Evolutionary conservation across 2,797 vertebrate species (phyloP), one percentile per base, ranked within the genome.

Genomic region (Sphenodon punctatus): DNA sequence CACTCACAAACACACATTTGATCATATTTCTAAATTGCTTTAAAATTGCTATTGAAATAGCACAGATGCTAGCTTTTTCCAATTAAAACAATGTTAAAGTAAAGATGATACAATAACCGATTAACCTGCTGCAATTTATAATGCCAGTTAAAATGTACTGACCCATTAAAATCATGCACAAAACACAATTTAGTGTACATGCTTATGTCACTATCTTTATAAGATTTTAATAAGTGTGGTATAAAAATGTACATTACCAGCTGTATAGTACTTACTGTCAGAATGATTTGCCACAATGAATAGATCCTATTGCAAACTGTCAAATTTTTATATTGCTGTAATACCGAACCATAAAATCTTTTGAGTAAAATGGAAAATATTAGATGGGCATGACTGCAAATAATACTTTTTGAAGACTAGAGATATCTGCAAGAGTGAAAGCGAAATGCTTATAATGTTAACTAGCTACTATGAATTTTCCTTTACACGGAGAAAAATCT

Each of bases 251-350:
- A 51, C 27, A 74, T 80, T 86, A 77, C 61, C 89, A 59, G 14
- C 72, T 83, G 0, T 80, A 32, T 82, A 67, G 59, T 87, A 38
- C 79, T 93, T 93, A 76, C 61, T 93, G 78, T 91, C 86, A 87
- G 59, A 93, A 90, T 88, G 86, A 92, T 91, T 88, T 94, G 81
- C 75, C 91, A 20, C 69, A 46, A 71, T 86, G 78, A 88, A 48
- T 69, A 91, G 75, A 89, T 90, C n/a, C 68, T 90, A n/a, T 89
- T 92, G 74, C 81, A 91, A 75, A 79, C 88, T 93, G 87, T 89
- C 84, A 90, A 75, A 90, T 92, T 93, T 92, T 70, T 92, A 76
- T 91, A 75, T 89, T 88, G 78, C 76, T 89, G 38, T 36, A 30
- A 81, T 93, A 78, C 12, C 8, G 71, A 88, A 76, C 68, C 82